These are phyloP conservation scores for Potamarius usumacintae DNA, from an alignment of 2,113 vertebrate genomes.

Conservation along the genomic window DNA sequence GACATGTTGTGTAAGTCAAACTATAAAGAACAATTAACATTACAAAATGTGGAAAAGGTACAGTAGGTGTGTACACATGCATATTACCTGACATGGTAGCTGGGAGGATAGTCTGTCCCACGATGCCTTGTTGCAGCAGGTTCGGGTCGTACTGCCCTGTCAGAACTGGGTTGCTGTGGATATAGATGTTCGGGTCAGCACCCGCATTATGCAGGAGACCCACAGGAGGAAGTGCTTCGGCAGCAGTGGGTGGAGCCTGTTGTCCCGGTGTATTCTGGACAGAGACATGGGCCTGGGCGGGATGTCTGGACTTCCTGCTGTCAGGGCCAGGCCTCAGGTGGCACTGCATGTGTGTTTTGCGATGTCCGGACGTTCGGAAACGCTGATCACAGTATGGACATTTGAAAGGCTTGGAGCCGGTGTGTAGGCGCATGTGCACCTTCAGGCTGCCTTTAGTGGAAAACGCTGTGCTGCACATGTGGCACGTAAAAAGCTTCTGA, in stretches of 20 bases:
- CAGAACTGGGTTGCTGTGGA: conserved; percentile 87
- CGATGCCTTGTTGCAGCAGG: conserved; percentile 84
- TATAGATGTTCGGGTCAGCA: conserved; percentile 85
- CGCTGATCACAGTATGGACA: conserved; percentile 94
- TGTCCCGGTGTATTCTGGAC: conserved; percentile 58
- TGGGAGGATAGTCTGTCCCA: conserved; percentile 91
- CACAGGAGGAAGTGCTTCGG: conserved; percentile 78
- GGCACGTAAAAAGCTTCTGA: conserved; percentile 96
- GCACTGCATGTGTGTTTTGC: conserved; percentile 97
- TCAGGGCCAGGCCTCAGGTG: conserved; percentile 82
- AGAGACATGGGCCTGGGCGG: conserved; percentile 75
- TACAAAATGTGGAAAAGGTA: neutral
- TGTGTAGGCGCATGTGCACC: conserved; percentile 98
- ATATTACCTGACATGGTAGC: conserved; percentile 89
- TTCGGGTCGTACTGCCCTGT: conserved; percentile 87
- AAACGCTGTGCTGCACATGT: conserved; percentile 96
- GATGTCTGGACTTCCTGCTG: conserved; percentile 77
- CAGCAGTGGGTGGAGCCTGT: conserved; percentile 56
- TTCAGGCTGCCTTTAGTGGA: conserved; percentile 99
- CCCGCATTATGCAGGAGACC: conserved; percentile 76
- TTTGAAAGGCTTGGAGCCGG: conserved; percentile 97
- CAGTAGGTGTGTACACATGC: neutral
- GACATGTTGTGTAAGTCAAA: neutral
- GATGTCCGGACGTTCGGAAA: conserved; percentile 94
- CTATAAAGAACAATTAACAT: neutral